Base-by-base conservation (phyloP, 1,140 invertebrate species). In the Drosophila oshimai region DNA sequence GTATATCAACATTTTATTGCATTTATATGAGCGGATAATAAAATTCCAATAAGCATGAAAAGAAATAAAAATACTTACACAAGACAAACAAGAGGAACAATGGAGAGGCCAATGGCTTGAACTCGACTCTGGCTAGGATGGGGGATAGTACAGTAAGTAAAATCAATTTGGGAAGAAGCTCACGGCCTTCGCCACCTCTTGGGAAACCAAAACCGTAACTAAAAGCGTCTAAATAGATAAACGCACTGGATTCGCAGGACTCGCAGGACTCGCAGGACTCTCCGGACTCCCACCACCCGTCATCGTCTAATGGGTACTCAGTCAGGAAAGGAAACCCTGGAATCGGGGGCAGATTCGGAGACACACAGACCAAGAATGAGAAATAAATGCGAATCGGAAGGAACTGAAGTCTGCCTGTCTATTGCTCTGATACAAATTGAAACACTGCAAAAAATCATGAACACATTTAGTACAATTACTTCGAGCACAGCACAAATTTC, bases 1-100 rank as follows among this genome's bases (percentile, higher is more conserved):
- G 51, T 62, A 60, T 53, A 73, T 64, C 61, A 74, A 57, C 39
- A 58, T 83, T 83, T 84, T 86, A 84, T 87, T 58, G 80, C 79
- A 62, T 86, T 84, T 79, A 86, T 84, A 86, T 84, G 79, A 84
- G 80, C 80, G 53, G 79, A 86, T 84, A 84, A 84, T 84, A 84
- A 84, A 84, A 84, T 84, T 84, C 79, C 79, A 86, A 84, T 84
- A 84, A 79, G 79, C 79, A 86, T 60, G 65, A 60, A 86, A 71
- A 28, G 80, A 87, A 64, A 84, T 87, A 86, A 87, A 84, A 84
- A 86, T 86, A 80, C 80, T 86, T 62, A 39, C 55, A 49, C 69
- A 74, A 74, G 58, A 84, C 62, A 70, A 73, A 73, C 68, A 81
- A 53, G 24, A 24, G 31, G 39, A 58, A 70, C 71, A 77, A 58